Evolutionary conservation across 2,888 invertebrate species (phyloP), one percentile per base, ranked within the genome.

Genomic region (Lithophane leautieri): DNA sequence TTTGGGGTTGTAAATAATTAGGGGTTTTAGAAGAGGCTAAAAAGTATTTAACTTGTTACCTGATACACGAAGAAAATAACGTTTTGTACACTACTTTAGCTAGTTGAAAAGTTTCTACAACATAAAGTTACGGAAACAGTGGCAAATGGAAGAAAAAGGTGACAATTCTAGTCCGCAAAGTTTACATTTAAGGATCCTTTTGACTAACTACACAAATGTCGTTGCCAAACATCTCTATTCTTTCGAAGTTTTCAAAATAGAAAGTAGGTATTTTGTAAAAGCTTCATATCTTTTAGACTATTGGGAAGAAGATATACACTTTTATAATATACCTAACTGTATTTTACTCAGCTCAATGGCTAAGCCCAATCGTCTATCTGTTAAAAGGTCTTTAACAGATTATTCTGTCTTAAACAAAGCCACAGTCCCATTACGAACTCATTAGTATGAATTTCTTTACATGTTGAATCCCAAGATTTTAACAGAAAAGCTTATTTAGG

Each of bases 381-480:
- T 60, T 47, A 52, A 60, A 54, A 54, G 47, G 80, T 42, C 61
- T 83, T 72, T 60, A 61, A 54, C 34, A 69, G 81, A 73, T 81
- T 73, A 84, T 63, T 67, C 34, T 12, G n/a, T 68, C 75, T 74
- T 56, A 56, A 34, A 60, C 42, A 73, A 84, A 81, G 68, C 75
- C 85, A 63, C 65, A 60, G 61, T 56, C 14, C 54, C 50, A 83
- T 65, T 84, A 60, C 28, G 28, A 81, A 28, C 54, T 81, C 81
- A 81, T 84, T 81, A 68, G 56, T 68, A 40, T 54, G n/a, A 67
- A 62, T 60, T 63, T 63, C 52, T 84, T 73, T 73, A 65, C 47
- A 81, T 40, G 47, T 61, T 78, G 22, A 78, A 52, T 67, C n/a
- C 34, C 6, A 28, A 1, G 40, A n/a, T 52, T 60, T 67, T 60